Conservation (phyloP, 64 coral and sea anemone genomes). For the Hydrozoanthus tunicans region DNA sequence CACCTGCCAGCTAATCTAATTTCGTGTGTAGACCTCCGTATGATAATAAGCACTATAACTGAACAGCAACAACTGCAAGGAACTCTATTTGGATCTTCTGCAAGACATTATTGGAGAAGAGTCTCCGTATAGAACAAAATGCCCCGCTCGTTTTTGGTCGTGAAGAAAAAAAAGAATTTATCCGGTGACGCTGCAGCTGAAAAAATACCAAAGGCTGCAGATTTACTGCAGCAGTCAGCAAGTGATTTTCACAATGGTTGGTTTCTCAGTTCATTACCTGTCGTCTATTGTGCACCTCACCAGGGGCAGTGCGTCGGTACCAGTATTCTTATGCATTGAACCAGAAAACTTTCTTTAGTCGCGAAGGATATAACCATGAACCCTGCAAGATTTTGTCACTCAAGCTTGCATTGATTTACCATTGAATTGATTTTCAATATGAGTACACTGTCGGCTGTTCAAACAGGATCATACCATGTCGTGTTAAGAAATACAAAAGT, state of each 20-base stretch:
- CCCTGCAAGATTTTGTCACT: not conserved
- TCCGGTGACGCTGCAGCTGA: not conserved
- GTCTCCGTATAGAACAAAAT: not conserved
- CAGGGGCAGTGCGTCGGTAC: not conserved
- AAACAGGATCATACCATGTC: not conserved
- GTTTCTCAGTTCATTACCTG: conserved; percentile 49
- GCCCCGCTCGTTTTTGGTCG: conserved; percentile 49
- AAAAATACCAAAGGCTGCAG: not conserved
- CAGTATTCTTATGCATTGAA: conserved; percentile 7
- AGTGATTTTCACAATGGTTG: conserved; percentile 48
- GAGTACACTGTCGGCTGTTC: not conserved
- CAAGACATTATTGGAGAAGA: not conserved
- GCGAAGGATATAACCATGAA: not conserved
- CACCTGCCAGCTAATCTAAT: conserved; percentile 36
- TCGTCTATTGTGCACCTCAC: not conserved
- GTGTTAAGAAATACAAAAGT: not conserved
- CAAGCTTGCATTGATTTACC: conserved; percentile 53
- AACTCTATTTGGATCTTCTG: not conserved
- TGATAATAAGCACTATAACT: conserved; percentile 21
- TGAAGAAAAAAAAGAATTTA: conserved; percentile 31
- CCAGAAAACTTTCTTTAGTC: not conserved
- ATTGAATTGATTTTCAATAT: conserved; percentile 64
- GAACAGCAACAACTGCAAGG: not conserved
- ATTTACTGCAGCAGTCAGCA: not conserved
- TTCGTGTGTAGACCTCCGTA: not conserved